A percentile compares a stretch with the other conserved stretches of the same genome.
Conservation (phyloP, 2,113 vertebrate species). For the Donacobius atricapilla region DNA sequence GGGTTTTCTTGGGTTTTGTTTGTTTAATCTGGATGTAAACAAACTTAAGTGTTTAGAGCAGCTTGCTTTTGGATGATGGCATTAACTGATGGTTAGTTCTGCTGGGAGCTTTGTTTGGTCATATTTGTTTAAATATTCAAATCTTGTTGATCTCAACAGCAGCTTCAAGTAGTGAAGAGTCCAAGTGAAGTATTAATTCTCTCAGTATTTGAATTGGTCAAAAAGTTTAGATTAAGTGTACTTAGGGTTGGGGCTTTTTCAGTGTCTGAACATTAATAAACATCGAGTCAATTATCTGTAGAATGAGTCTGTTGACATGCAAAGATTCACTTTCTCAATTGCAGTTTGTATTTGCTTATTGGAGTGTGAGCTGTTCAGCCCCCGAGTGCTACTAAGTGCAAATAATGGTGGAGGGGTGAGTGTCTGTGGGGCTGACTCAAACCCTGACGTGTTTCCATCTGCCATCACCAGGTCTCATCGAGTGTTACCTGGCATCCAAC, state of each 20-base stretch:
- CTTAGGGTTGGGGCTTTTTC: neutral
- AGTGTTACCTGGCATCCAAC: slow-evolving; percentile 95
- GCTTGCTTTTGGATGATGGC: neutral
- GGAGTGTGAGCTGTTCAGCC: neutral
- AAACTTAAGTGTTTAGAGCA: neutral
- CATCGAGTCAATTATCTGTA: neutral
- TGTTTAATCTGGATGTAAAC: neutral
- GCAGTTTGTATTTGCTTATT: neutral
- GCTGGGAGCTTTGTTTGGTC: neutral
- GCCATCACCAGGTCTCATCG: slow-evolving; percentile 85
- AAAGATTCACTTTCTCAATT: neutral
- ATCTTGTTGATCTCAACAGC: neutral
- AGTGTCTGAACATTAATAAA: neutral
- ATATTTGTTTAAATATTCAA: neutral
- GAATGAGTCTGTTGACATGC: neutral
- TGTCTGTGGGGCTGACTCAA: neutral
- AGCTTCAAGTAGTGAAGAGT: neutral
- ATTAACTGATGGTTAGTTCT: neutral
- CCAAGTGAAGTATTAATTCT: neutral
- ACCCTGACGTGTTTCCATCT: neutral
- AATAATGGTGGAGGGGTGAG: neutral
- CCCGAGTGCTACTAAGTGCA: neutral
- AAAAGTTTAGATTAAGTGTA: neutral
- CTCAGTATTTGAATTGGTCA: neutral
- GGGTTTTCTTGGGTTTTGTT: neutral